These are phyloP conservation scores for Actenoides hombroni DNA, from an alignment of 2,113 vertebrate genomes.

Conservation along the genomic window DNA sequence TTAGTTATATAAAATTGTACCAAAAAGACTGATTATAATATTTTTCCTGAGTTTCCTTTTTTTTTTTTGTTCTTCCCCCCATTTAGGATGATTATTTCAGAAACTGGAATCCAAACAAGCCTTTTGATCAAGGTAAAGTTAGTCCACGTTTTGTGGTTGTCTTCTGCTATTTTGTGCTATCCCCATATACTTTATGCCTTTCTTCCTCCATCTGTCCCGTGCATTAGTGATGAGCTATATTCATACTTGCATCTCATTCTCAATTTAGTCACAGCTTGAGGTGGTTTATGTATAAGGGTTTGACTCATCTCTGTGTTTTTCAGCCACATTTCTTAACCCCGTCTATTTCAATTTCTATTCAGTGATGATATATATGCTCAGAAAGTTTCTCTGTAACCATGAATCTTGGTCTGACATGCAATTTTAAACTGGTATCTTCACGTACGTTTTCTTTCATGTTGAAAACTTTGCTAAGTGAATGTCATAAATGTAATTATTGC, in stretches of 20 bases:
- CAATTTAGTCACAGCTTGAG: constrained; percentile 4
- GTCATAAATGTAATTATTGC: neutral
- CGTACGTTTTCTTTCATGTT: neutral
- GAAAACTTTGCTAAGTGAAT: neutral
- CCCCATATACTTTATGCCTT: neutral
- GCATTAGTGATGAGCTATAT: neutral
- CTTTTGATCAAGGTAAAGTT: constrained; percentile 84
- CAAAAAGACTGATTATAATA: neutral
- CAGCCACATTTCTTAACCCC: neutral
- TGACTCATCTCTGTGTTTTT: neutral
- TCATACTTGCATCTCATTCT: neutral
- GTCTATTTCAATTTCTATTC: neutral
- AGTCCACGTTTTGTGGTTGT: neutral
- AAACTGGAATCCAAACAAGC: constrained; percentile 84
- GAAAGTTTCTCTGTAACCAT: neutral
- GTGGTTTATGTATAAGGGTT: neutral
- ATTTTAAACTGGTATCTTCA: neutral
- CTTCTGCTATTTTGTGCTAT: neutral
- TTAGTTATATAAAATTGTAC: neutral
- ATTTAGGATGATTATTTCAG: constrained; percentile 85
- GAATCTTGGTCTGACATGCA: neutral
- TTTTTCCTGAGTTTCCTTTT: constrained; percentile 41
- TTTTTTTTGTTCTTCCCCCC: neutral
- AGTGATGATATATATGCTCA: neutral
- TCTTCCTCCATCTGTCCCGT: neutral